phyloP scores from a whole-genome alignment of 2,888 invertebrate genomes.

The Papilio demoleus region DNA sequence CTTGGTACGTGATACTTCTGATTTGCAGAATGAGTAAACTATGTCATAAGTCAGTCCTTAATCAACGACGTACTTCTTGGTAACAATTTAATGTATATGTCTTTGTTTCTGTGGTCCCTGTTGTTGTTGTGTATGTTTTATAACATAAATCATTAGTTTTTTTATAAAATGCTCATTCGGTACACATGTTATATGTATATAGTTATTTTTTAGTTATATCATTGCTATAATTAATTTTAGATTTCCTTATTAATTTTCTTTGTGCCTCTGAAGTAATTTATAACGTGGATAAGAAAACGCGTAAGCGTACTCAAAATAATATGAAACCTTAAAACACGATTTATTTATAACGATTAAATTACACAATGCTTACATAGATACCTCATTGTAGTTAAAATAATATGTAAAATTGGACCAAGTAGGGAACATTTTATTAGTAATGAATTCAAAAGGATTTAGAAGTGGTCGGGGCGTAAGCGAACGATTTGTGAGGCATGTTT shows the following conservation, averaged over 20 bases:
- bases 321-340: no score
- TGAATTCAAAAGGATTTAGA: conserved; percentile 43
- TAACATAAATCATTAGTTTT: no score
- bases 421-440: not conserved
- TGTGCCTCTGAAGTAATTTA: not conserved
- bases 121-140: no score
- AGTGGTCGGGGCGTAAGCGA: conserved; percentile 52
- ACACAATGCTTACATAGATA: not conserved
- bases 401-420: not conserved
- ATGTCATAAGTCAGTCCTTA: not conserved
- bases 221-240: not conserved
- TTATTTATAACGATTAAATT: no score
- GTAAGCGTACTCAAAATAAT: no score
- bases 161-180: not conserved
- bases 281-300: not conserved
- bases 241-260: not conserved
- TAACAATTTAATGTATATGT: not conserved
- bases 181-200: no score
- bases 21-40: not conserved
- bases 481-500: conserved; percentile 70
- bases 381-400: no score
- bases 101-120: not conserved
- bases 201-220: not conserved
- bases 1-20: not conserved
- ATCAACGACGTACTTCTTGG: not conserved